These are phyloP conservation scores for Patiria miniata DNA, from an alignment of 35 echinoderm and acorn worm species.

Conservation along the genomic window DNA sequence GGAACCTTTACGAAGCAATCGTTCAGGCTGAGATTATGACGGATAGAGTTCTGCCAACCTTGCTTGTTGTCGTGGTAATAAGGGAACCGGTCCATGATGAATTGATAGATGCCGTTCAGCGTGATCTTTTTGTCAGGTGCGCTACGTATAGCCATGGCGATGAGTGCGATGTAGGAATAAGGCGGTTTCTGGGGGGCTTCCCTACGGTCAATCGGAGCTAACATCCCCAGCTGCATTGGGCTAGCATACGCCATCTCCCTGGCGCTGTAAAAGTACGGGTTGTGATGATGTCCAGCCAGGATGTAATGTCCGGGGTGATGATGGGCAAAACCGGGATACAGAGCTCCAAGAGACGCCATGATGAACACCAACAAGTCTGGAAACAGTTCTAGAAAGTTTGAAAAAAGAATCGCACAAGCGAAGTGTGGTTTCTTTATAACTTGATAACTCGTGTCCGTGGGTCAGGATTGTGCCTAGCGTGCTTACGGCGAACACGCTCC, in stretches of 20 bases:
- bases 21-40: conserved; percentile 98
- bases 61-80: conserved; percentile 99
- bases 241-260: conserved; percentile 80
- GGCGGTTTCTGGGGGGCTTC: conserved; percentile 97
- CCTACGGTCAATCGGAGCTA: conserved; percentile 72
- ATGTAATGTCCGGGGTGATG: conserved; percentile 75
- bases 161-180: conserved; percentile 95
- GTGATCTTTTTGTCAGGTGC: conserved; percentile 91
- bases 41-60: conserved; percentile 99
- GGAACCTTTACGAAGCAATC: conserved; percentile 98
- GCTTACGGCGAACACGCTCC: neutral
- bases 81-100: conserved; percentile 98
- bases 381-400: neutral
- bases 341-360: conserved; percentile 88
- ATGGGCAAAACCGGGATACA: conserved; percentile 76
- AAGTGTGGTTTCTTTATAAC: too few relatives aligned
- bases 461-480: neutral
- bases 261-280: conserved; percentile 86
- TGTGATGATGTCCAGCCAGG: conserved; percentile 57
- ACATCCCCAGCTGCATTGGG: conserved; percentile 56
- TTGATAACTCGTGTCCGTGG: neutral
- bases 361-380: neutral
- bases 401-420: neutral
- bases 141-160: conserved; percentile 97
- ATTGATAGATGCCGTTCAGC: conserved; percentile 97